These are phyloP conservation scores for Megalops cyprinoides DNA, from an alignment of 2,797 vertebrate genomes.

Conservation along the genomic window DNA sequence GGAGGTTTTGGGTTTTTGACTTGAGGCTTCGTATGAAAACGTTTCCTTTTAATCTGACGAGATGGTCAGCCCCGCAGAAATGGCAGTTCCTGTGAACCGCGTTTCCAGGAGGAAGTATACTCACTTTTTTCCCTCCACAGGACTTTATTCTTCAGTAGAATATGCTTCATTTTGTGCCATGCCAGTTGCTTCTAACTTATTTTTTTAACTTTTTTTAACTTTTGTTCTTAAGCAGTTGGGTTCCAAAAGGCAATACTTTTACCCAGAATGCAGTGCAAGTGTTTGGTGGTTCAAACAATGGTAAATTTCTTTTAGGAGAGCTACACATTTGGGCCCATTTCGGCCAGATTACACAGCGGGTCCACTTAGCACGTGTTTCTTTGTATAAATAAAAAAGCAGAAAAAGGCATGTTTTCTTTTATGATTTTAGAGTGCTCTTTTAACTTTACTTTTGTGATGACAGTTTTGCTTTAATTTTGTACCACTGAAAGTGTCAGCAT, in stretches of 20 bases:
- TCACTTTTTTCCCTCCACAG: conserved; percentile 58
- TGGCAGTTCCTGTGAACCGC: conserved; percentile 57
- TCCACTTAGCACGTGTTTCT: background rate
- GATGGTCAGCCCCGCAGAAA: conserved; percentile 33
- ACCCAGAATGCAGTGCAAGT: conserved; percentile 70
- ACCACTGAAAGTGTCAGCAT: background rate
- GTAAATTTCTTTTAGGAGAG: conserved; percentile 63
- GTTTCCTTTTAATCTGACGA: conserved; percentile 37
- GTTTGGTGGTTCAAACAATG: conserved; percentile 87
- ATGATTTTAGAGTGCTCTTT: background rate
- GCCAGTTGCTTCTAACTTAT: conserved; percentile 68
- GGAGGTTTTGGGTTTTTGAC: conserved; percentile 54
- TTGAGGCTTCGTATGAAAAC: conserved; percentile 48
- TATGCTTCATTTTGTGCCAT: conserved; percentile 87
- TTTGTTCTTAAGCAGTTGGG: conserved; percentile 24
- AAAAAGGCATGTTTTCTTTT: conserved; percentile 9
- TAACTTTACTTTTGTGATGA: conserved; percentile 7
- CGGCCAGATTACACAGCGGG: background rate
- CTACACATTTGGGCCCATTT: background rate
- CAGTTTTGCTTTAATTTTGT: conserved; percentile 15
- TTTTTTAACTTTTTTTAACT: conserved; percentile 63
- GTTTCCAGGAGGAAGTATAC: conserved; percentile 55
- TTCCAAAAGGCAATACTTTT: conserved; percentile 75
- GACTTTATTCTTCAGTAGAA: conserved; percentile 76
- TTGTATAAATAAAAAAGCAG: conserved; percentile 36